Evolutionary conservation across 2,113 vertebrate species (phyloP), one percentile per base, ranked within the genome.

Genomic region (Noctilio leporinus): DNA sequence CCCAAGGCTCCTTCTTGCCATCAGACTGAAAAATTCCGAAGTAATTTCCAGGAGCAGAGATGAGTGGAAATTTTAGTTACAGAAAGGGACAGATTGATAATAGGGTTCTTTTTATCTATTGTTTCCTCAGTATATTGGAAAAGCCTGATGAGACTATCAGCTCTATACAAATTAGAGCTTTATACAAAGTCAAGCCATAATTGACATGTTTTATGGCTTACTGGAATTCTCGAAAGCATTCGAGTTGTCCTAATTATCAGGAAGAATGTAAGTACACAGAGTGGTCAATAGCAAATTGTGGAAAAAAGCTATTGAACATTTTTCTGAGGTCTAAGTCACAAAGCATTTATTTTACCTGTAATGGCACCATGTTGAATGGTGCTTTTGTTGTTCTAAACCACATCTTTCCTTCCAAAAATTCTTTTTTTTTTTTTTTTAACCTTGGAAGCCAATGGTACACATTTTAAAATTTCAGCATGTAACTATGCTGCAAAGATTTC

Each of bases 1-100:
- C 30, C 53, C 19, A 7, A 81, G 26, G 70, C 19, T 84, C 51
- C n/a, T 72, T 81, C 67, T 76, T 81, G 40, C 43, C 83, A 20
- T 40, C 57, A 59, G 53, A 30, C 7, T 78, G 20, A 62, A 62
- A 28, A 30, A 62, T 84, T 95, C 45, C 53, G 72, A 64, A 81
- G 45, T 38, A 24, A 86, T 77, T 85, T 96, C 43, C 51, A 93
- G 80, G 92, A 88, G 12, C 47, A 69, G 76, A 96, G 62, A 87
- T 38, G 33, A 17, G 4, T 72, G 64, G 62, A 94, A 82, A 86
- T 84, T 72, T 65, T 64, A 84, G 30, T 80, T 57, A 86, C 26
- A 73, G 55, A 88, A 93, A 76, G 9, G 20, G 69, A 83, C 43
- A 77, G 64, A 51, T 80, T 77, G 55, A 19, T 86, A 82, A 69